Conservation (phyloP, 2,113 vertebrate genomes). For the Serilophus lunatus region DNA sequence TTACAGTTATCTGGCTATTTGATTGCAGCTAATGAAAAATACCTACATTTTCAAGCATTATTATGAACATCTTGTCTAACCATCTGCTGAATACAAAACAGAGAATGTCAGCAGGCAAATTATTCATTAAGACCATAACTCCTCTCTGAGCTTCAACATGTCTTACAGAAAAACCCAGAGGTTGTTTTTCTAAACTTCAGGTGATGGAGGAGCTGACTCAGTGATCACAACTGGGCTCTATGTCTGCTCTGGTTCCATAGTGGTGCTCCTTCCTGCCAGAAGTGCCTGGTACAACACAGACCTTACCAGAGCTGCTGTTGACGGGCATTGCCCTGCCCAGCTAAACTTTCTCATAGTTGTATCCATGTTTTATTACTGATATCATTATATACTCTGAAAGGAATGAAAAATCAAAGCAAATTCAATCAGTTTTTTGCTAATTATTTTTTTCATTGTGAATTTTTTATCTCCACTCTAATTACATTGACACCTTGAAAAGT, state of each 20-base stretch:
- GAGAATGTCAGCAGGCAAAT: conserved; percentile 11
- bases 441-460: not conserved
- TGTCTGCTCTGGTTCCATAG: not conserved
- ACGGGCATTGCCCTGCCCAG: not conserved
- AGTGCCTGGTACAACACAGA: not conserved
- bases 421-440: not conserved
- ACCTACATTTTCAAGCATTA: not conserved
- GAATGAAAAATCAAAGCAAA: not conserved
- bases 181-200: not conserved
- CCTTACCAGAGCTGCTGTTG: not conserved
- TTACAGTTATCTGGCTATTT: conserved; percentile 24
- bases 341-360: not conserved
- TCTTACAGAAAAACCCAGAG: not conserved
- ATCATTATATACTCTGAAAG: not conserved
- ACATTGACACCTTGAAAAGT: not conserved
- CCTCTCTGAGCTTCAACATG: not conserved
- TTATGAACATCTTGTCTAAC: conserved; percentile 28
- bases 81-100: conserved; percentile 29
- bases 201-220: not conserved
- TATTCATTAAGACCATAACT: not conserved
- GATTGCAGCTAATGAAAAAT: not conserved
- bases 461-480: not conserved
- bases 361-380: not conserved
- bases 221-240: not conserved
- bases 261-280: not conserved